A percentile compares a stretch with the other conserved stretches of the same genome.
These are phyloP conservation scores for Ceryle rudis DNA, from an alignment of 2,797 vertebrate species.

Conservation along the genomic window DNA sequence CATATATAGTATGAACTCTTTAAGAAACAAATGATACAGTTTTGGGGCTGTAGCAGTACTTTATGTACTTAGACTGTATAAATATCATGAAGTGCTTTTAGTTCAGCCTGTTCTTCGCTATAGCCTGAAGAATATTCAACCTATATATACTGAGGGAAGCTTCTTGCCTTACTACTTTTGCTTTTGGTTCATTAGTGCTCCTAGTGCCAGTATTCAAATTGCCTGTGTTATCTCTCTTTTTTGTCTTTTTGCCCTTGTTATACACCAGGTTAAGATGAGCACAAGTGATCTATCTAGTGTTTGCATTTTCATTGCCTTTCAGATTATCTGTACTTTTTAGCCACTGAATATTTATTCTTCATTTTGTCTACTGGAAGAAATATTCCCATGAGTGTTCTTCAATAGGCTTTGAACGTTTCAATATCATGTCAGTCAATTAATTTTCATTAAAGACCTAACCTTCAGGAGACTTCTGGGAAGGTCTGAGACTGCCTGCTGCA, in stretches of 20 bases:
- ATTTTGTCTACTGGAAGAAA: neutral
- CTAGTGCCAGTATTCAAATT: neutral
- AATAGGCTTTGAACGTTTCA: slow-evolving; percentile 5
- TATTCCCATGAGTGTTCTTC: neutral
- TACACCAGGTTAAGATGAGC: neutral
- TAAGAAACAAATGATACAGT: neutral
- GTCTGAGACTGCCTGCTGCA: neutral
- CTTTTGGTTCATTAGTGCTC: neutral
- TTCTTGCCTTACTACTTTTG: neutral
- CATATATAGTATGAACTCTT: neutral
- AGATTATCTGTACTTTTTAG: neutral
- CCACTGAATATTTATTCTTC: neutral
- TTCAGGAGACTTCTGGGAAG: slow-evolving; percentile 3
- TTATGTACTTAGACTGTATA: neutral
- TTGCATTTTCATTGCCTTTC: neutral
- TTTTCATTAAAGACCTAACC: slow-evolving; percentile 34
- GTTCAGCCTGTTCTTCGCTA: neutral
- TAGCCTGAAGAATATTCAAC: neutral
- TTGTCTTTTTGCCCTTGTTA: neutral
- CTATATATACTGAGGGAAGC: neutral
- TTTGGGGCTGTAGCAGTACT: neutral
- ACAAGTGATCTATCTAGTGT: neutral
- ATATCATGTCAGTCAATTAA: slow-evolving; percentile 34
- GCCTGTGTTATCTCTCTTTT: neutral
- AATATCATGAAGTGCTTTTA: neutral